Percentiles rank a stretch among this genome's conserved stretches.
These are phyloP conservation scores for Malacoctenus gilli DNA, from an alignment of 2,797 vertebrate species.

Conservation along the genomic window DNA sequence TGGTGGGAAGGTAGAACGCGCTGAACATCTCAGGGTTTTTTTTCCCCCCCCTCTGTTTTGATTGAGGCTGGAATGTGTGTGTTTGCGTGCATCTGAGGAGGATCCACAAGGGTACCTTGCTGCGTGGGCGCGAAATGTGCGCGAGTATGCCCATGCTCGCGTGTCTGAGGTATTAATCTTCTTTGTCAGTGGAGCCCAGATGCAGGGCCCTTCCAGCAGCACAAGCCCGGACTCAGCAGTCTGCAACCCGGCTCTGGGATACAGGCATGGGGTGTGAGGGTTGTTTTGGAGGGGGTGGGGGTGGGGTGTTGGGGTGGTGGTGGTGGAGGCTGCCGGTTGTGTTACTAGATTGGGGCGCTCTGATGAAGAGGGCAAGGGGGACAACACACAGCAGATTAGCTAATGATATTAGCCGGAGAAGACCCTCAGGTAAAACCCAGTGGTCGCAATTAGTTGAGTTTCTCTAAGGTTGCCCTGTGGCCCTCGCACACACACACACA, in stretches of 20 bases:
- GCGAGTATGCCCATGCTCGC: constrained; percentile 44
- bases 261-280: constrained; percentile 46
- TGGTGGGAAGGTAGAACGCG: constrained; percentile 40
- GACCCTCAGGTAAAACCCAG: constrained; percentile 79
- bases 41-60: constrained; percentile 66
- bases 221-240: constrained; percentile 98
- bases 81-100: constrained; percentile 50
- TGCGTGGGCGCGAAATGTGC: constrained; percentile 48
- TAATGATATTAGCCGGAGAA: constrained; percentile 83
- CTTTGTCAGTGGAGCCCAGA: constrained; percentile 97
- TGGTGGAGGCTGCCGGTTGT: constrained; percentile 52
- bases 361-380: constrained; percentile 76
- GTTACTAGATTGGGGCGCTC: constrained; percentile 45
- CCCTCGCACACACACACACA: constrained; percentile 27
- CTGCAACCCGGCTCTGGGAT: constrained; percentile 73
- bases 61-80: constrained; percentile 48
- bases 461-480: constrained; percentile 75
- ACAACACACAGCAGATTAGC: constrained; percentile 83
- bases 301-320: constrained; percentile 26
- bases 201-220: constrained; percentile 94
- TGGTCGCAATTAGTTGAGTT: constrained; percentile 82
- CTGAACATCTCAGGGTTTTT: too few relatives aligned
- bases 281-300: neutral
- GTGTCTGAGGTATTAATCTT: constrained; percentile 95
- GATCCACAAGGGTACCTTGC: constrained; percentile 53